These are phyloP conservation scores for Camponotus pennsylvanicus DNA, from an alignment of 1,140 invertebrate species.

Conservation along the genomic window DNA sequence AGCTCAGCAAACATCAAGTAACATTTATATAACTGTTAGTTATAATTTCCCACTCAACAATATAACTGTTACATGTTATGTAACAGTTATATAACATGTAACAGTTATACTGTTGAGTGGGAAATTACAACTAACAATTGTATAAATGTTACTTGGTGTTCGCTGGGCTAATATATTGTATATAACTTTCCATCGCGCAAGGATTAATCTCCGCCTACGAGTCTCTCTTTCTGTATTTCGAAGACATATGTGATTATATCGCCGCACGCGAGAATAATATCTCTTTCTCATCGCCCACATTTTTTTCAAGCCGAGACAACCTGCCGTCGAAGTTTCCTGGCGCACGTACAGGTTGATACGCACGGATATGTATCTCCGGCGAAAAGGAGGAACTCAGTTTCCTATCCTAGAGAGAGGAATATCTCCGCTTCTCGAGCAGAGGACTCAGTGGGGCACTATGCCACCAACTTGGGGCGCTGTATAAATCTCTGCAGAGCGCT, in stretches of 20 bases:
- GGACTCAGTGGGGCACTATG: slow-evolving; percentile 23
- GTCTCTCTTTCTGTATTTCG: background rate
- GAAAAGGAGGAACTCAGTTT: background rate
- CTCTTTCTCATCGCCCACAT: background rate
- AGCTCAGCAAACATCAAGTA: too few relatives aligned
- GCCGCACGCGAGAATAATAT: background rate
- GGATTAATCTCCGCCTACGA: background rate
- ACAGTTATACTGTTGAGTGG: too few relatives aligned
- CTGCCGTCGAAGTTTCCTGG: background rate
- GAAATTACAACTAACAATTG: too few relatives aligned
- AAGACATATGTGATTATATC: background rate
- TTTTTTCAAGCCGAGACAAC: background rate
- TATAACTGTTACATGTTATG: too few relatives aligned
- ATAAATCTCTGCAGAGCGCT: slow-evolving; percentile 33
- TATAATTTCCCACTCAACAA: too few relatives aligned
- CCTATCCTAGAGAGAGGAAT: background rate
- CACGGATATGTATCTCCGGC: background rate
- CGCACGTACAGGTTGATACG: background rate
- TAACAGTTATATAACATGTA: too few relatives aligned
- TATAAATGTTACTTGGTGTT: too few relatives aligned
- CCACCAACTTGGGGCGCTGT: slow-evolving; percentile 2
- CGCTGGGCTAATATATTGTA: too few relatives aligned
- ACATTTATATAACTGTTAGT: too few relatives aligned
- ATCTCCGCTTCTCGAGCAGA: background rate
- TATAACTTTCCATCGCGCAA: background rate